Percentiles rank a stretch among this genome's conserved stretches.
phyloP scores from a whole-genome alignment of 2,797 vertebrate species.

The Neomorphus geoffroyi region DNA sequence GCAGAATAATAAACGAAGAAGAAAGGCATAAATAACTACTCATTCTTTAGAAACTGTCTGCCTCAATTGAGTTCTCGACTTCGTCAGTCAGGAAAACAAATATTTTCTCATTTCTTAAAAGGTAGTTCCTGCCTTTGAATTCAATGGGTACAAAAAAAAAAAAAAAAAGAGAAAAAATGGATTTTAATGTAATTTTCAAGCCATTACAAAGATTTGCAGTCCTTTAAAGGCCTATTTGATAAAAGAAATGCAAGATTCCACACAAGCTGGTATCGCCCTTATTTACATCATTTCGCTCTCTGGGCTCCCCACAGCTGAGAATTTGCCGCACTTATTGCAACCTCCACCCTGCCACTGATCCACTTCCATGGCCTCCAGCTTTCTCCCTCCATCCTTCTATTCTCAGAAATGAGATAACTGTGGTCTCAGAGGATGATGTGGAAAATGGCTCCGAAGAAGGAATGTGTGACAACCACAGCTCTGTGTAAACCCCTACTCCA shows the following conservation, averaged over 20 bases:
- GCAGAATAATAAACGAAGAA: background rate
- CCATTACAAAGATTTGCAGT: background rate
- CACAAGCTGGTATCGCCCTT: background rate
- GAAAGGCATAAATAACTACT: background rate
- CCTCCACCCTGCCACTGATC: background rate
- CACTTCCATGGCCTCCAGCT: background rate
- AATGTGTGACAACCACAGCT: background rate
- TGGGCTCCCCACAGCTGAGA: background rate
- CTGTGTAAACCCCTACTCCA: background rate
- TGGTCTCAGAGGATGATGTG: background rate
- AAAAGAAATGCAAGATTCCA: background rate
- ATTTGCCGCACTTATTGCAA: background rate
- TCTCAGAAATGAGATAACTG: background rate
- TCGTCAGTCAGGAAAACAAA: background rate
- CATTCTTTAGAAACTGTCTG: background rate
- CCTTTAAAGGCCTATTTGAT: background rate
- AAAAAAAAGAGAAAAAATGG: background rate
- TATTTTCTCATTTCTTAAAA: background rate
- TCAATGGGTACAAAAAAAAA: background rate
- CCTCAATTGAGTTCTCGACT: background rate
- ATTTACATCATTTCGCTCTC: background rate
- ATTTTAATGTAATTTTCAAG: background rate
- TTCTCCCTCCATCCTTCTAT: background rate
- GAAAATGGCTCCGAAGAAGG: background rate
- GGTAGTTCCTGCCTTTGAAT: slow-evolving; percentile 28